Base-by-base conservation (phyloP, 53 echinoderm and acorn worm species). In the Arbacia lixula region DNA sequence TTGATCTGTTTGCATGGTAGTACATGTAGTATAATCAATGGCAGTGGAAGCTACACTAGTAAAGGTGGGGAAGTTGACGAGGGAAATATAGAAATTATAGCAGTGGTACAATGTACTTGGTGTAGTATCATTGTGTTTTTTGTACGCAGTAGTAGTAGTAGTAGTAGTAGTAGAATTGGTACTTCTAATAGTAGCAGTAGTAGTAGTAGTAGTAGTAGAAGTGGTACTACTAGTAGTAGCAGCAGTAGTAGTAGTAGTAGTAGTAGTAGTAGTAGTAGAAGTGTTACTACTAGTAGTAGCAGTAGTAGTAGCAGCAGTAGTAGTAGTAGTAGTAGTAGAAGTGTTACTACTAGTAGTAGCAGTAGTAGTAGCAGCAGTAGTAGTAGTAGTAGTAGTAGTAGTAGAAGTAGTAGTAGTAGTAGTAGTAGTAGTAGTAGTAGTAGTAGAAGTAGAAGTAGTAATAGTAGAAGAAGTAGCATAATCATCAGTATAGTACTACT, bases 351-450 rank as follows among this genome's bases (percentile, higher is more conserved):
- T n/a, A 5, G 17, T 55, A 6, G 9, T 26, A 8, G 16, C 6
- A 55, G 55, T 55, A 55, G 55, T 55, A 5, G 17, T 55, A 6
- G 9, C 56, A 8, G 16, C 6, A 55, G 55, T 55, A 55, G 55
- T 55, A 55, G 55, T 55, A 55, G 55, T 55, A 55, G 55, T 55
- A 55, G 55, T 55, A 55, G 17, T 55, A 55, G 55, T 55, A 55
- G 55, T 55, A 55, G 55, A 8, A 55, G 55, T 55, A 55, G 55
- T 55, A 55, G 55, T 55, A 55, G 55, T 55, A 55, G 55, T 55
- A 55, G 55, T 55, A 55, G 55, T 55, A 55, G 55, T 55, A 55
- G 55, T 55, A 55, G 17, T 55, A 55, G 55, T 55, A 55, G 55
- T 55, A 55, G n/a, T 55, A 55, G 55, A 20, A 55, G 55, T 55